Conservation (phyloP, 2,888 invertebrate genomes). For the Campoplex nolae region DNA sequence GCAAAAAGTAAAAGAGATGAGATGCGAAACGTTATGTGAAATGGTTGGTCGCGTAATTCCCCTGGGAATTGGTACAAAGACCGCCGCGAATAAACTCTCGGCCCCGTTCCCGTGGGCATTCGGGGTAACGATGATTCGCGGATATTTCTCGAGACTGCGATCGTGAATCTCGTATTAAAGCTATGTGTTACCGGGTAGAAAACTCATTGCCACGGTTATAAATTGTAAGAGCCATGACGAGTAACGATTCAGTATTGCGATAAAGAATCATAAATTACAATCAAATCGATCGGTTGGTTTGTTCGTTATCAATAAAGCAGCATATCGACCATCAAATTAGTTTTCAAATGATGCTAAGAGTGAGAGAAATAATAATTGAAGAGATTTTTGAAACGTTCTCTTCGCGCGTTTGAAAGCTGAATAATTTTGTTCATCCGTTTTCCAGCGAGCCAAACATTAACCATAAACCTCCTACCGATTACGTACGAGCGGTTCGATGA, state of each 20-base stretch:
- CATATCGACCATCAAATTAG: neutral
- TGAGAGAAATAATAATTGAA: neutral
- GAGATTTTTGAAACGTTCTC: neutral
- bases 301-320: neutral
- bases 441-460: neutral
- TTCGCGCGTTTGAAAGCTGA: neutral
- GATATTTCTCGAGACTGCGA: constrained; percentile 39
- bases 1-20: neutral
- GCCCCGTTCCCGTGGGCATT: constrained; percentile 49
- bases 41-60: constrained; percentile 65
- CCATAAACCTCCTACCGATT: constrained; percentile 7
- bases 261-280: constrained; percentile 20
- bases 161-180: constrained; percentile 43
- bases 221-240: constrained; percentile 45
- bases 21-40: constrained; percentile 57
- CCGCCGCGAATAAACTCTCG: constrained; percentile 54
- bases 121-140: constrained; percentile 67
- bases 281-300: neutral
- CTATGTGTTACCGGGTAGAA: constrained; percentile 22
- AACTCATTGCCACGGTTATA: constrained; percentile 56
- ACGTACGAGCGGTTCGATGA: neutral
- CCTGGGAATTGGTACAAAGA: constrained; percentile 68
- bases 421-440: neutral
- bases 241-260: constrained; percentile 9
- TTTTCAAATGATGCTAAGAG: neutral